These are phyloP conservation scores for Homarus americanus DNA, from an alignment of 1,140 invertebrate genomes.

Conservation along the genomic window DNA sequence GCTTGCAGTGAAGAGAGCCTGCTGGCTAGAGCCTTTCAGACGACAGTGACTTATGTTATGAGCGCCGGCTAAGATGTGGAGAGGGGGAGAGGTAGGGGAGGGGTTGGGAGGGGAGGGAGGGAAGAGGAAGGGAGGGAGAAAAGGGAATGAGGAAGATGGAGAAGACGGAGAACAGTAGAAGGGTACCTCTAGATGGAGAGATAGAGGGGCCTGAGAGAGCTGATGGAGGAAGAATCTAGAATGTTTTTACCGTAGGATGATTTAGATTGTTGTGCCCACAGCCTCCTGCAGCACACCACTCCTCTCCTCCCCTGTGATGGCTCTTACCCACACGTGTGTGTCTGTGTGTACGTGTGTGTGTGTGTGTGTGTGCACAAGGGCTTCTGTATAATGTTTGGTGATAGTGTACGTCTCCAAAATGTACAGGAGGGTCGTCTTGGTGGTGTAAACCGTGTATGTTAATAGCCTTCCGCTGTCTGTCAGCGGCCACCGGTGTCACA, in stretches of 20 bases:
- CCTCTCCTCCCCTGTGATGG: too few species aligned
- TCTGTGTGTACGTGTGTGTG: conserved; percentile 12
- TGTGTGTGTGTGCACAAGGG: not conserved
- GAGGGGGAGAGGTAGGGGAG: not conserved
- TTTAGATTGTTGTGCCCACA: conserved; percentile 11
- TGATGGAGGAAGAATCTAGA: not conserved
- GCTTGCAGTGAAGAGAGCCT: conserved; percentile 57
- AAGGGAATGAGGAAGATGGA: not conserved
- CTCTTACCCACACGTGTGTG: not conserved
- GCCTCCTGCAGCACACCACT: not conserved
- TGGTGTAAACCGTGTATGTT: not conserved
- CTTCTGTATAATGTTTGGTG: too few species aligned
- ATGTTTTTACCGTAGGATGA: conserved; percentile 43
- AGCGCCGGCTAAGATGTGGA: conserved; percentile 64
- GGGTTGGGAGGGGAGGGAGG: not conserved
- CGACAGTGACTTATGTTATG: conserved; percentile 70
- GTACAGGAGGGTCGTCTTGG: too few species aligned
- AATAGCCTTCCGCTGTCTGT: not conserved
- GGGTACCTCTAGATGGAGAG: conserved; percentile 19
- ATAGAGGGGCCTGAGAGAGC: not conserved
- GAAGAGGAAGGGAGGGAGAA: not conserved
- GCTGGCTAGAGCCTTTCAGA: conserved; percentile 59
- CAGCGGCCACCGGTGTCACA: too few species aligned
- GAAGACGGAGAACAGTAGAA: conserved; percentile 7
- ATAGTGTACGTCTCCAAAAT: too few species aligned